Evolutionary conservation across 2,797 vertebrate species (phyloP).

Genomic region (Acrossocheilus fasciatus): DNA sequence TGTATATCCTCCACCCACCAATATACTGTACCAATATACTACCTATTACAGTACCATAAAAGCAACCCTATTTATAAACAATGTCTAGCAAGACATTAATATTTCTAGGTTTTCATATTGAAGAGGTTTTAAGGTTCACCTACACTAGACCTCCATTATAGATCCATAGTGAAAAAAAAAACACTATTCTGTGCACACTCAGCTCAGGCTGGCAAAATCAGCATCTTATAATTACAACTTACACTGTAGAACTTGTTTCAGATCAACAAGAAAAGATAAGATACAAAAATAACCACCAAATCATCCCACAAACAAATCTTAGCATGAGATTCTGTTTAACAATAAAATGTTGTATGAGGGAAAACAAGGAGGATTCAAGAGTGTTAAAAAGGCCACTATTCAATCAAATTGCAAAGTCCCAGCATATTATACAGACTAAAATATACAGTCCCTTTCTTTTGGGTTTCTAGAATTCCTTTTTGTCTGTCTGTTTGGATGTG

Average conservation of each 20-base stretch:
- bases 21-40: constrained; percentile 41
- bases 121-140: constrained; percentile 27
- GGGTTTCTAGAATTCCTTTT: neutral
- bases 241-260: constrained; percentile 4
- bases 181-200: constrained; percentile 22
- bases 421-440: constrained; percentile 24
- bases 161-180: constrained; percentile 31
- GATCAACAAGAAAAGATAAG: constrained; percentile 13
- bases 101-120: constrained; percentile 35
- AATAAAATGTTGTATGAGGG: neutral
- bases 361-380: neutral
- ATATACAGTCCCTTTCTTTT: constrained; percentile 30
- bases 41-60: constrained; percentile 57
- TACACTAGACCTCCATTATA: constrained; percentile 1
- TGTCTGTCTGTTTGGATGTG: neutral
- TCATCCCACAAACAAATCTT: constrained; percentile 6
- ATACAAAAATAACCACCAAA: constrained; percentile 19
- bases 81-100: constrained; percentile 29
- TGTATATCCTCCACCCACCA: constrained; percentile 47
- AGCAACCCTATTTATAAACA: constrained; percentile 29
- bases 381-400: constrained; percentile 23
- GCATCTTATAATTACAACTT: constrained; percentile 14
- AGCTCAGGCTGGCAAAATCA: constrained; percentile 24
- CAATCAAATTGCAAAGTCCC: constrained; percentile 26
- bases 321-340: neutral